Conservation (phyloP, 1,140 invertebrate species). For the Coboldia fuscipes region DNA sequence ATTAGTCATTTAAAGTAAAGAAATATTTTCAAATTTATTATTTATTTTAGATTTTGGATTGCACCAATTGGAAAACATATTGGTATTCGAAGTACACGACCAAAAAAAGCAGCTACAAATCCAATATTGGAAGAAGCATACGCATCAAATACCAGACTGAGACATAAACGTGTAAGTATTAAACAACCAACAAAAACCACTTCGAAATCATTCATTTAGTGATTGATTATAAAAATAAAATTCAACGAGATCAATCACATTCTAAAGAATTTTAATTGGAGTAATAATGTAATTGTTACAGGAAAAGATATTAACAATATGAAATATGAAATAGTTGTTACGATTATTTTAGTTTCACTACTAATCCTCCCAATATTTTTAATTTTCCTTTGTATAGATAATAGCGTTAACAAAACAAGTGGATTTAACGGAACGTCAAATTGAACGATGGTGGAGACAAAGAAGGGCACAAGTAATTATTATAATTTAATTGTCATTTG, state of each 20-base stretch:
- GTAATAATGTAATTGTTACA: no score
- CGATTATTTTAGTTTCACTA: no score
- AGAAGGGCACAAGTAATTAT: slow-evolving; percentile 42
- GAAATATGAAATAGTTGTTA: no score
- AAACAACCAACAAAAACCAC: no score
- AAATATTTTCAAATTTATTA: no score
- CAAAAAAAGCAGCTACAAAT: slow-evolving; percentile 47
- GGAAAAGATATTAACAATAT: no score
- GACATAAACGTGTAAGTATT: slow-evolving; percentile 48
- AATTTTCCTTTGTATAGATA: slow-evolving; percentile 29
- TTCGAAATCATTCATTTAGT: no score
- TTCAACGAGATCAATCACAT: no score
- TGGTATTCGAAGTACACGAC: slow-evolving; percentile 53
- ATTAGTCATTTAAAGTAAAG: no score
- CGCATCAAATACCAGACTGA: slow-evolving; percentile 35
- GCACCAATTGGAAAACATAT: slow-evolving; percentile 49
- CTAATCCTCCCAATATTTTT: no score
- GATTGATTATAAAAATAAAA: no score
- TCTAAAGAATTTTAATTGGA: no score
- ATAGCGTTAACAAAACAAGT: slow-evolving; percentile 61
- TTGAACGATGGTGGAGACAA: slow-evolving; percentile 75
- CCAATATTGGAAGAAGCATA: slow-evolving; percentile 51
- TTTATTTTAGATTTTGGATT: slow-evolving; percentile 48
- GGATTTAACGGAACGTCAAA: slow-evolving; percentile 67
- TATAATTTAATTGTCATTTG: not conserved